phyloP scores from a whole-genome alignment of 1,140 invertebrate species.

The Penaeus indicus region DNA sequence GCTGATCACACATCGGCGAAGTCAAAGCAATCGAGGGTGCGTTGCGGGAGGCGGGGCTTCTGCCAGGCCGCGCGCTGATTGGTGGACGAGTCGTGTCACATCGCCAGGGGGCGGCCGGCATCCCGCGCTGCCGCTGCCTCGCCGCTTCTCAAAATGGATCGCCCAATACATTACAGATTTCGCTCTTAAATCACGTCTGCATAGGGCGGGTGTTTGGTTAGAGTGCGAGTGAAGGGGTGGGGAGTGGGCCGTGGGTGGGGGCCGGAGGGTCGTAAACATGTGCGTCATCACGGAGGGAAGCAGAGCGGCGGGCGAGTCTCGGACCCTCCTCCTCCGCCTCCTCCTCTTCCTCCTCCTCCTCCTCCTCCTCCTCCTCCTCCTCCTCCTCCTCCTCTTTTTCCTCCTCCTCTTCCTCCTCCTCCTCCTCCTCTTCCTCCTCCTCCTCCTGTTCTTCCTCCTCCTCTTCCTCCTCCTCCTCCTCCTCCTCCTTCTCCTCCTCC shows the following conservation, averaged over 20 bases:
- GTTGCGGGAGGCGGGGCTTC: constrained; percentile 16
- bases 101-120: constrained; percentile 45
- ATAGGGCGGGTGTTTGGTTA: constrained; percentile 33
- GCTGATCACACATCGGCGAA: constrained; percentile 52
- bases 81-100: constrained; percentile 50
- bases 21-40: constrained; percentile 36
- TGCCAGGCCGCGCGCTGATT: constrained; percentile 19
- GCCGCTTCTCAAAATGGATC: constrained; percentile 43
- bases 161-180: constrained; percentile 46
- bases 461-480: background rate
- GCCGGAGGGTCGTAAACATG: constrained; percentile 43
- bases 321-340: background rate
- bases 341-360: no score
- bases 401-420: no score
- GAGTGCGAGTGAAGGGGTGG: background rate
- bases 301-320: background rate
- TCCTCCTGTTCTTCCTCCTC: no score
- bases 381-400: no score
- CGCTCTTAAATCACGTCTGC: constrained; percentile 44
- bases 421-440: no score
- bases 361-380: no score
- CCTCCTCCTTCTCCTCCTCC: background rate
- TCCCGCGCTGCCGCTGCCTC: constrained; percentile 13
- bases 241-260: background rate
- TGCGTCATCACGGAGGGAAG: constrained; percentile 48